Base-by-base conservation (phyloP, 2,113 vertebrate genomes). In the Garra rufa region DNA sequence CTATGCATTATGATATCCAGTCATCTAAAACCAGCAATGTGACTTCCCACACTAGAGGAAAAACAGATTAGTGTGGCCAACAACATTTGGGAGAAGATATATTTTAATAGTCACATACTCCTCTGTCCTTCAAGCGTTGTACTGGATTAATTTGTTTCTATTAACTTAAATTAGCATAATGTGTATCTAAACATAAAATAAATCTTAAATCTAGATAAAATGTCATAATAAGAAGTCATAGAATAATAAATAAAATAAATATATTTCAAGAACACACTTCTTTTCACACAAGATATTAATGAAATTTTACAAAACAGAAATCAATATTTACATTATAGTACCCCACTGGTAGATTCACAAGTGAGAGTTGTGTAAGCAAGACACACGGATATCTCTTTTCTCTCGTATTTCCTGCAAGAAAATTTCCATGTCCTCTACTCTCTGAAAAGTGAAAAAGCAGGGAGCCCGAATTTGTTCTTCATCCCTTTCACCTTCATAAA, bases 321-420 rank as follows among this genome's bases (percentile, higher is more conserved):
- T 21, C 14, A 38, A 69, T 69, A 67, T 34, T 67, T 67, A 67
- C 28, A 67, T 67, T 38, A 34, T 38, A 69, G 65, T 69, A 69
- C 65, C 30, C 65, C 65, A 38, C 7, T 38, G 30, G 30, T 44
- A 71, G 17, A 43, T 71, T 71, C 69, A 71, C 34, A 71, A 71
- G 38, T n/a, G 65, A 69, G 65, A 30, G 15, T 69, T 9, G 30
- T 69, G 65, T 19, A 69, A 69, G 44, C 38, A 71, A 71, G 38
- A 71, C 38, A 69, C 65, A 71, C 38, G 9, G 69, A 71, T 43
- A 38, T 69, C 13, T 63, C 11, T 63, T 63, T 63, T 63, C 15
- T 69, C 65, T 38, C 28, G 28, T 69, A 69, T 19, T 69, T 69
- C 65, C 69, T 71, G 69, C 38, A 71, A 71, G 19, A 71, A 71